Base-by-base conservation (phyloP, 2,888 invertebrate species). In the Himalopsyche kuldschensis region DNA sequence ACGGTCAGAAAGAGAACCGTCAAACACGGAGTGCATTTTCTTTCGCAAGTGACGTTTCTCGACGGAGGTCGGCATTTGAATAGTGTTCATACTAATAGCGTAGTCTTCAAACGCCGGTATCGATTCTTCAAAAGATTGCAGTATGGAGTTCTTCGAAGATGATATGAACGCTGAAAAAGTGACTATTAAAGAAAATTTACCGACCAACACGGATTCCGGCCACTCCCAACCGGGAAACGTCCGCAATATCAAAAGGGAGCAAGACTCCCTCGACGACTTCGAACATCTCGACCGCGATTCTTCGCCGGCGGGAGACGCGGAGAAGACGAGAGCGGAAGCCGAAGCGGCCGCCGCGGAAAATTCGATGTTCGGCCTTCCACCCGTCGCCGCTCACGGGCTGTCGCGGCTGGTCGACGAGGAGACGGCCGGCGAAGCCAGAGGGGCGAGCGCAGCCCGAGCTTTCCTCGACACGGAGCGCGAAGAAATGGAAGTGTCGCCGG, bases 241-340 rank as follows among this genome's bases (percentile, higher is more conserved):
- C 82, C 89, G 89, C 85, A 69, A 69, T 27, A 69, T 69, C 69
- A 69, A 69, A 69, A 92, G 95, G 85, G 95, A 95, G 87, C 92
- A 93, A 88, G 95, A 95, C 88, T 95, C 95, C 41, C 91, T 94
- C 85, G 95, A 95, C 88, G 95, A 95, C 90, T 95, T 95, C 89
- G 95, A 95, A 89, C 95, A 95, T 89, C 90, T 95, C 87, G 94
- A 94, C 86, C 93, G 94, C 87, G 94, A 94, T 85, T 90, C 90
- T 77, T 90, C 91, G 80, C 90, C 91, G 31, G 87, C 89, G 83
- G 79, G 32, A 75, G 84, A 24, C 82, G 83, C 48, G 81, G 86
- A 78, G 82, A 84, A 17, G 11, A 83, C 81, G 47, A 86, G 87
- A 76, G 83, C 87, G 27, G 78, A 86, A 78, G 87, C 15, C 87